A percentile compares a stretch with the other conserved stretches of the same genome.
These are phyloP conservation scores for Carterocephalus palaemon DNA, from an alignment of 2,888 invertebrate genomes.

Conservation along the genomic window DNA sequence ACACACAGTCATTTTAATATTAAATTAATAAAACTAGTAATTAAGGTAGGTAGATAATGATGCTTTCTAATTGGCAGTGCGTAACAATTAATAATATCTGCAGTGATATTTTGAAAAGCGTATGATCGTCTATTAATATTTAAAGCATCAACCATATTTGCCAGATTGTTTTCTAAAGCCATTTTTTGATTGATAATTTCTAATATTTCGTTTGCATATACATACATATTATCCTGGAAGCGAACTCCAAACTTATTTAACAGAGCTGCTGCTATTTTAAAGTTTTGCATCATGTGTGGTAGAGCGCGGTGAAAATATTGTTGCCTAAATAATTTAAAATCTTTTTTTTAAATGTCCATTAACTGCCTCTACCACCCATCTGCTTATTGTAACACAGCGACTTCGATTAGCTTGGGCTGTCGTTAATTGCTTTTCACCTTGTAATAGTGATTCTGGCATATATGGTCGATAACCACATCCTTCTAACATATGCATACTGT, in stretches of 20 bases:
- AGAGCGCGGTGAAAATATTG: not conserved
- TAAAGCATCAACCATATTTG: conserved; percentile 7
- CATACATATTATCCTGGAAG: conserved; percentile 12
- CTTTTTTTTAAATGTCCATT: conserved; percentile 2
- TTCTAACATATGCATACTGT: conserved; percentile 12
- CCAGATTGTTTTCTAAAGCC: conserved; percentile 22
- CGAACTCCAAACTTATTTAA: conserved; percentile 27
- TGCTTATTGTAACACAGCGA: conserved; percentile 23
- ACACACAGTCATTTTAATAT: too few species aligned
- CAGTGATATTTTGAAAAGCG: conserved; percentile 19
- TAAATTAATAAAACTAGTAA: too few species aligned
- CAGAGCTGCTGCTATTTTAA: conserved; percentile 13
- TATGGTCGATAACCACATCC: conserved; percentile 13
- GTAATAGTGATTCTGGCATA: conserved; percentile 24
- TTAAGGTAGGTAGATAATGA: too few species aligned
- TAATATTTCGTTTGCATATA: conserved; percentile 19
- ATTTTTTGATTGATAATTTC: conserved; percentile 20
- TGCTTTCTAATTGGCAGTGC: too few species aligned
- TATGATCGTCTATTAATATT: conserved; percentile 25
- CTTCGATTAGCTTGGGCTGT: conserved; percentile 22
- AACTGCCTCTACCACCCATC: conserved; percentile 24
- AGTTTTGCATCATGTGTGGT: conserved; percentile 1
- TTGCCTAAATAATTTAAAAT: conserved; percentile 10
- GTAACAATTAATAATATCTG: conserved; percentile 14
- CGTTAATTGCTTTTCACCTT: conserved; percentile 23